These are phyloP conservation scores for Meiosimyza platycephala DNA, from an alignment of 2,888 invertebrate genomes.

Conservation along the genomic window DNA sequence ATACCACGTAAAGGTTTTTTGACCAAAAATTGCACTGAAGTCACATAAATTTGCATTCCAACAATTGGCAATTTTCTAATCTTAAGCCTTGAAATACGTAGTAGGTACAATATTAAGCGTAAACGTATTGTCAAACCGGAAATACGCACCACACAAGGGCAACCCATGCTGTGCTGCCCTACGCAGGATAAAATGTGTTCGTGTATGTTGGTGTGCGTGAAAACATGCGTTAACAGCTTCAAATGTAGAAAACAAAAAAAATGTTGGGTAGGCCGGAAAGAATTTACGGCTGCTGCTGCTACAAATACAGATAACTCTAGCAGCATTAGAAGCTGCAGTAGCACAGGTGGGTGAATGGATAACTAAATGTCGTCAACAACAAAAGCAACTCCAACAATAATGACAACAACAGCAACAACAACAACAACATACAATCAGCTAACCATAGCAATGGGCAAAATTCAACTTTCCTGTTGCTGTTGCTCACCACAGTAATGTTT, in stretches of 20 bases:
- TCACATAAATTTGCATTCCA: conserved; percentile 60
- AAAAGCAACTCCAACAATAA: conserved; percentile 28
- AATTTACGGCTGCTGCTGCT: conserved; percentile 21
- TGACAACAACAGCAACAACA: conserved; percentile 26
- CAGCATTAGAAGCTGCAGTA: conserved; percentile 19
- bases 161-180: background rate
- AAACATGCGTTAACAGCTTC: conserved; percentile 46
- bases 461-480: conserved; percentile 2
- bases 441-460: conserved; percentile 25
- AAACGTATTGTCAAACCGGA: conserved; percentile 7
- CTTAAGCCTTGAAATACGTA: conserved; percentile 42
- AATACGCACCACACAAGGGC: conserved; percentile 4
- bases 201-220: conserved; percentile 31
- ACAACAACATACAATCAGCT: conserved; percentile 21
- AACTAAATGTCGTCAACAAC: conserved; percentile 17
- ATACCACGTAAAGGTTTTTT: no score
- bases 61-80: conserved; percentile 57
- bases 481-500: conserved; percentile 48
- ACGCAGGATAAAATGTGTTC: background rate
- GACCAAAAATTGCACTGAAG: conserved; percentile 4
- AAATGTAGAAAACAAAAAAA: conserved; percentile 3
- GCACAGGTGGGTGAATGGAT: conserved; percentile 22
- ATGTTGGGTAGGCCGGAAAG: no score
- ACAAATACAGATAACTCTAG: conserved; percentile 40
- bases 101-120: background rate